Evolutionary conservation across 2,113 vertebrate species (phyloP), one percentile per base, ranked within the genome.

Genomic region (Ondatra zibethicus): DNA sequence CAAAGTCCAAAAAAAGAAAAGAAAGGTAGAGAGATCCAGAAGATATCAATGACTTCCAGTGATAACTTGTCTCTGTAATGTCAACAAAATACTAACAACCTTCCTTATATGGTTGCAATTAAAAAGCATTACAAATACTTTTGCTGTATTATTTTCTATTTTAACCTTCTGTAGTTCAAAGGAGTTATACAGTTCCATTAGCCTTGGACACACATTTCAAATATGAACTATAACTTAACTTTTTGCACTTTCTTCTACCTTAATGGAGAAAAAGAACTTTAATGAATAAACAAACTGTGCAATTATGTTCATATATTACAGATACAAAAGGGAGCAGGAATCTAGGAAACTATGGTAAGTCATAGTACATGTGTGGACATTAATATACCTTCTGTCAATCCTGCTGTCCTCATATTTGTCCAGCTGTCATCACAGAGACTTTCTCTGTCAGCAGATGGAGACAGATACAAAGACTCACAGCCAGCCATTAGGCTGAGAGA

Each of bases 301-400:
- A 1, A 86, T 95, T 91, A 16, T 42, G 65, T 82, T 88, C 17
- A 87, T 82, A 84, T 3, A 89, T 17, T 92, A 52, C 36, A 16
- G 89, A 93, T 92, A 95, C 76, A 93, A 81, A 75, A 89, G 55
- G 8, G 13, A 11, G 10, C 39, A 29, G 39, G 76, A 8, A 39
- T 7, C 0, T 85, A 88, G 42, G 23, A 66, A 97, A 97, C 42
- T 9, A 77, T 82, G 86, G 66, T 81, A 97, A 98, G 93, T 96
- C 29, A 68, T 47, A 27, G 73, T 96, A 92, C 31, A 78, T 95
- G 52, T 86, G 36, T 93, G 61, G 39, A 66, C 42, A 21, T 47
- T 33, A 33, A 89, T 50, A 84, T 3, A 21, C 63, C 42, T 36
- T 75, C 39, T 81, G 7, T 50, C 92, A 90, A 76, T 66, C 45